Conservation (phyloP, 2,888 invertebrate species). For the Steromphala cineraria region DNA sequence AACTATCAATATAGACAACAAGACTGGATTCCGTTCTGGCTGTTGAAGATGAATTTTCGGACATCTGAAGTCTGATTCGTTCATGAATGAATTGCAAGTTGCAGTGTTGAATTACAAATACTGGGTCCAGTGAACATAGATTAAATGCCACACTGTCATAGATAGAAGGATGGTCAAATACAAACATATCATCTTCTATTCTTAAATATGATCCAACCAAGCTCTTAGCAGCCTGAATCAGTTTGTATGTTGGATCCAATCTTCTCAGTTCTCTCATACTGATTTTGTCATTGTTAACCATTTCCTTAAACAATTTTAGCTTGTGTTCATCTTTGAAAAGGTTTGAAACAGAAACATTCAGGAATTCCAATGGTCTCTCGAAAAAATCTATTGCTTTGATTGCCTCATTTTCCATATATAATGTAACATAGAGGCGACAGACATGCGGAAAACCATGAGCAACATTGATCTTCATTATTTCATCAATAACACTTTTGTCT, state of each 20-base stretch:
- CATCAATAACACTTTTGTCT: no score
- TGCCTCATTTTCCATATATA: not conserved
- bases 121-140: not conserved
- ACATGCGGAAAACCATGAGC: not conserved
- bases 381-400: not conserved
- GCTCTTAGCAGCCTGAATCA: not conserved
- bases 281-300: not conserved
- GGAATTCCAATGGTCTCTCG: not conserved
- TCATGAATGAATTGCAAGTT: no score
- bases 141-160: not conserved
- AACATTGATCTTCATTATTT: not conserved
- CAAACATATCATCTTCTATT: not conserved
- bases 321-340: not conserved
- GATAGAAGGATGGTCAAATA: not conserved
- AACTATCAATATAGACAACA: no score
- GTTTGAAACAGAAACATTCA: not conserved
- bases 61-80: no score
- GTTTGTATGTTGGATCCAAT: not conserved
- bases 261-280: not conserved
- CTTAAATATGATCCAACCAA: not conserved
- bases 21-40: no score
- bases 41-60: no score
- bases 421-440: not conserved
- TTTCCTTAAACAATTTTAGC: not conserved
- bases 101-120: not conserved